Percentiles rank a stretch among this genome's conserved stretches.
Evolutionary conservation across 2,797 vertebrate species (phyloP).

Genomic region (Crocidura indochinensis): DNA sequence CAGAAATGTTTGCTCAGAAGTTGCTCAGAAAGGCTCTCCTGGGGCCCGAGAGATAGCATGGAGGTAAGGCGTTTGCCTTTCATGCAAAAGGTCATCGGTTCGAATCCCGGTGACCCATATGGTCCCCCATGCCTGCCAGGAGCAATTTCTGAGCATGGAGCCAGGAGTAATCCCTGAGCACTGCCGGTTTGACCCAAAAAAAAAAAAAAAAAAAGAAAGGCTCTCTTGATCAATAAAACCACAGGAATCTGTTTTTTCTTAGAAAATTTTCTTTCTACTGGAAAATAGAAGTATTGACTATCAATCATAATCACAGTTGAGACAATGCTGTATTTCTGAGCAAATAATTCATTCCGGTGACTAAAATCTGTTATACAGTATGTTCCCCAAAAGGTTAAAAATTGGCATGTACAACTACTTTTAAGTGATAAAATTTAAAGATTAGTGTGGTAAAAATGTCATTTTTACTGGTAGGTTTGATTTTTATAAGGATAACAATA

Average conservation of each 20-base stretch:
- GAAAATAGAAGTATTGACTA: slow-evolving; percentile 69
- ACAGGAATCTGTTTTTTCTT: slow-evolving; percentile 61
- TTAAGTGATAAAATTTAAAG: slow-evolving; percentile 72
- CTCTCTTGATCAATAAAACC: slow-evolving; percentile 96
- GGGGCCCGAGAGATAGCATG: no score
- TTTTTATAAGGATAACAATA: slow-evolving; percentile 79
- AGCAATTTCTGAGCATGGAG: no score
- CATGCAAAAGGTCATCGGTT: no score
- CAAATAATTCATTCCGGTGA: slow-evolving; percentile 79
- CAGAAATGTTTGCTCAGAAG: slow-evolving; percentile 95
- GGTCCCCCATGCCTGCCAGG: no score
- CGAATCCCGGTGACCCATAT: no score
- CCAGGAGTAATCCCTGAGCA: no score
- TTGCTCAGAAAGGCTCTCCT: slow-evolving; percentile 97
- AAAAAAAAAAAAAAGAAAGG: no score
- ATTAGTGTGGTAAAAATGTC: slow-evolving; percentile 61
- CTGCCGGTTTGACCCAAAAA: no score
- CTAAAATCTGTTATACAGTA: slow-evolving; percentile 48
- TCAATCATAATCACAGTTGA: slow-evolving; percentile 61
- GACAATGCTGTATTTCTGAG: slow-evolving; percentile 73
- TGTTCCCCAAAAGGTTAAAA: slow-evolving; percentile 69
- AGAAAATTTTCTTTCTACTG: slow-evolving; percentile 64
- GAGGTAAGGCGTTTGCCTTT: no score
- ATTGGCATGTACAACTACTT: slow-evolving; percentile 66
- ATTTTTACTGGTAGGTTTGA: slow-evolving; percentile 77